Conservation (phyloP, 1,140 invertebrate genomes). For the Neodiprion fabricii region DNA sequence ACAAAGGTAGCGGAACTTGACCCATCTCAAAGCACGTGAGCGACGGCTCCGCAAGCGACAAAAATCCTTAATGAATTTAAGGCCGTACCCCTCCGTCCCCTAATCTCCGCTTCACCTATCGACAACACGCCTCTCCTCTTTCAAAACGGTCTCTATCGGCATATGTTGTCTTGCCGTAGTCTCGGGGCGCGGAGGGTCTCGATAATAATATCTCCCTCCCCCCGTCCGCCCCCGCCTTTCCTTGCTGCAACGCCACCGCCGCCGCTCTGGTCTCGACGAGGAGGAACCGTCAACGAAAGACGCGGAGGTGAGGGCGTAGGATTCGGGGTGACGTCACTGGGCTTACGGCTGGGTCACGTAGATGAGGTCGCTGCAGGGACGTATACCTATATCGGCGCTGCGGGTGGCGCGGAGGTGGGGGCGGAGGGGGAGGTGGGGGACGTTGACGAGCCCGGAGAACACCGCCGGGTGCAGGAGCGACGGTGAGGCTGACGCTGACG, state of each 20-base stretch:
- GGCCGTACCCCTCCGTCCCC: neutral
- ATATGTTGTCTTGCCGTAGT: neutral
- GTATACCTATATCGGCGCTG: no score
- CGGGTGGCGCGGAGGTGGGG: neutral
- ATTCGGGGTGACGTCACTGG: neutral
- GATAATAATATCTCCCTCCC: neutral
- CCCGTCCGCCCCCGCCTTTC: no score
- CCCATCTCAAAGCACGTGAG: no score
- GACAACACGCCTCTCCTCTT: neutral
- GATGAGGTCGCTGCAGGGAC: neutral
- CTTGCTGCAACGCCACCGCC: no score
- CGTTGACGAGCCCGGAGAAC: neutral
- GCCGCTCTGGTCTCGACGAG: neutral
- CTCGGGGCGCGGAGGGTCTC: neutral
- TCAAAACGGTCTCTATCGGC: neutral
- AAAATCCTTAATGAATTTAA: neutral
- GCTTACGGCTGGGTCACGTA: constrained; percentile 6
- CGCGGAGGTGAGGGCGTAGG: neutral
- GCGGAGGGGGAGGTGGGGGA: neutral
- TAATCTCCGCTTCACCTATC: neutral
- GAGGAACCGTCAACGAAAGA: no score
- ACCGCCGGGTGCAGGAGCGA: neutral
- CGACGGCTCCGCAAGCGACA: neutral
- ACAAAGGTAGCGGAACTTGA: no score
- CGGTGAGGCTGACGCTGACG: neutral